A percentile compares a stretch with the other conserved stretches of the same genome.
phyloP scores from a whole-genome alignment of 2,797 vertebrate genomes.

The Cossypha dichroa region DNA sequence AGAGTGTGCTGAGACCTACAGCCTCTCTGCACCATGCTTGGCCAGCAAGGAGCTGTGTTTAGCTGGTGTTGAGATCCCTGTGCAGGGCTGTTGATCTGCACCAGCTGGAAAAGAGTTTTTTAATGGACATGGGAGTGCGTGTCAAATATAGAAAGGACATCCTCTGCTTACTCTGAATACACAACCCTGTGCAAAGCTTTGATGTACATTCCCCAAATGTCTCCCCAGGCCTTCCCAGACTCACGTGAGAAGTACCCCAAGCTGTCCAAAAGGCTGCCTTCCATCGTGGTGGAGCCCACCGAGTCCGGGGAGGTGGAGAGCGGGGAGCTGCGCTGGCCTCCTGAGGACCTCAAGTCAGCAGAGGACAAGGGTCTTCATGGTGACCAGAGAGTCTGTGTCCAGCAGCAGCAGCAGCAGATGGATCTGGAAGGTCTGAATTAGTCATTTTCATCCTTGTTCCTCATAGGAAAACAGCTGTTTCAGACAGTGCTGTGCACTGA shows the following conservation, averaged over 20 bases:
- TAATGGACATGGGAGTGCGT: not conserved
- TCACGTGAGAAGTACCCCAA: conserved; percentile 86
- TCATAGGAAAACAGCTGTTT: not conserved
- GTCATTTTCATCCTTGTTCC: not conserved
- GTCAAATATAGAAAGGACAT: not conserved
- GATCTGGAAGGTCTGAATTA: conserved; percentile 70
- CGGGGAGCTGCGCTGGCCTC: conserved; percentile 90
- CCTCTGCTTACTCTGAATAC: not conserved
- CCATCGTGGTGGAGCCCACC: conserved; percentile 88
- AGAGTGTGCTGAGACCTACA: not conserved
- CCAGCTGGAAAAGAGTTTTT: not conserved
- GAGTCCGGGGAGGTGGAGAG: conserved; percentile 88
- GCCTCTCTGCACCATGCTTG: accelerated
- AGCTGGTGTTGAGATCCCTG: not conserved
- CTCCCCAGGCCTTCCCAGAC: conserved; percentile 82
- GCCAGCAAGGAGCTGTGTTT: not conserved
- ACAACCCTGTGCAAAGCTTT: not conserved
- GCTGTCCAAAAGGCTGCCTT: conserved; percentile 87
- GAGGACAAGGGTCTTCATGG: conserved; percentile 74
- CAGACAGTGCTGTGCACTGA: not conserved
- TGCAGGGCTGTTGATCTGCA: not conserved
- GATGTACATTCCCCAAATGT: not conserved
- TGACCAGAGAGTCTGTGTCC: conserved; percentile 66
- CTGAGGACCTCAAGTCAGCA: conserved; percentile 80
- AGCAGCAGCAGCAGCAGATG: conserved; percentile 35